Evolutionary conservation across 2,797 vertebrate species (phyloP).

Genomic region (Trachurus trachurus): DNA sequence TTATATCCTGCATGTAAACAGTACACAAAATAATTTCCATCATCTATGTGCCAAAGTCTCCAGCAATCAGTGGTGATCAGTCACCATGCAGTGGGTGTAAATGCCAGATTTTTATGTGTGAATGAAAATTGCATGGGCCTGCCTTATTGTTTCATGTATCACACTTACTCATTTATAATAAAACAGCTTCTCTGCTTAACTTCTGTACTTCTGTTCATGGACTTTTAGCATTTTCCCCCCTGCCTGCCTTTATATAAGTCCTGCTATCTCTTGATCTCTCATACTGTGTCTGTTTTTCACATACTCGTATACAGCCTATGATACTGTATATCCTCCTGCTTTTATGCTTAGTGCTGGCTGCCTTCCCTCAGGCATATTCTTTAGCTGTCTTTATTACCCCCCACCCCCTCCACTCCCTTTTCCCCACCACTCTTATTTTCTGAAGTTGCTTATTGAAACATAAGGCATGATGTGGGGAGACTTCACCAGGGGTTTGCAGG

Average conservation of each 20-base stretch:
- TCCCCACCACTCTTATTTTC: constrained; percentile 29
- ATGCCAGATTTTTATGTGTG: background rate
- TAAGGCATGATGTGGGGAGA: constrained; percentile 35
- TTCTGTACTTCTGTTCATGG: background rate
- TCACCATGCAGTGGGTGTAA: background rate
- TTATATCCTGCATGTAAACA: background rate
- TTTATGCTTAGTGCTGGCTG: constrained; percentile 38
- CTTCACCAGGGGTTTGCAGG: constrained; percentile 40
- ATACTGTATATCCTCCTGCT: constrained; percentile 39
- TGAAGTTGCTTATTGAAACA: constrained; percentile 54
- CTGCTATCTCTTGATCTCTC: constrained; percentile 5
- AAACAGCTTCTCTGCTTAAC: background rate
- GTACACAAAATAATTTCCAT: background rate
- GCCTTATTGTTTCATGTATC: constrained; percentile 4
- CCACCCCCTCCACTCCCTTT: background rate
- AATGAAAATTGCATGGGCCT: background rate
- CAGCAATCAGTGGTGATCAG: background rate
- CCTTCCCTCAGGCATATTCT: constrained; percentile 53
- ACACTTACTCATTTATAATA: background rate
- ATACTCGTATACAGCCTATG: constrained; percentile 29
- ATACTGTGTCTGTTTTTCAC: constrained; percentile 41
- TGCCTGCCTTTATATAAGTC: constrained; percentile 5
- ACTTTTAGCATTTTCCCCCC: background rate
- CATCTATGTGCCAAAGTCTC: background rate
- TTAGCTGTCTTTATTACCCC: constrained; percentile 10